phyloP scores from a whole-genome alignment of 2,113 vertebrate genomes.

The Motacilla alba region DNA sequence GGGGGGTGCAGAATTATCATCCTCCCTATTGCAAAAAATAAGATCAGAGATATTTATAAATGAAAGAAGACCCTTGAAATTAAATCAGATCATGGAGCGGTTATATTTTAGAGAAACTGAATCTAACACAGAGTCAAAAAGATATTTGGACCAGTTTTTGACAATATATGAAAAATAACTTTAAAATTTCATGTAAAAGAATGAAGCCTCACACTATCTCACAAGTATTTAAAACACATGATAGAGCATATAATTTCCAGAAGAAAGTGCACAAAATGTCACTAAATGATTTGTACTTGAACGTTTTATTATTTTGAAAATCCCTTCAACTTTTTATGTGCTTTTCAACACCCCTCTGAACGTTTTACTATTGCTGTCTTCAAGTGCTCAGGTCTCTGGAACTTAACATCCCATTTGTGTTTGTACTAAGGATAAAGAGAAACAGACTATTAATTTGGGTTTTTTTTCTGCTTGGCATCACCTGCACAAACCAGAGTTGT shows the following conservation, averaged over 20 bases:
- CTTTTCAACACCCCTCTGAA: background rate
- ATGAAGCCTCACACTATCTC: background rate
- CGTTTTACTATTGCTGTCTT: background rate
- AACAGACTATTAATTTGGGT: background rate
- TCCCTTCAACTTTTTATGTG: background rate
- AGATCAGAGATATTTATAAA: background rate
- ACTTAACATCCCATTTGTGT: background rate
- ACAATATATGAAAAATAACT: background rate
- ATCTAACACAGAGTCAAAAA: background rate
- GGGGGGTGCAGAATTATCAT: background rate
- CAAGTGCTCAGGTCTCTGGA: background rate
- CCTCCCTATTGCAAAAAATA: background rate
- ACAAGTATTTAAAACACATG: background rate
- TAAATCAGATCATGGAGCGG: background rate
- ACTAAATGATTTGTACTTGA: background rate
- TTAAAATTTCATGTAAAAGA: background rate
- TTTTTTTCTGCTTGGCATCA: background rate
- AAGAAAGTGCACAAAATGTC: background rate
- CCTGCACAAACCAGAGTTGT: background rate
- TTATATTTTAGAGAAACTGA: background rate
- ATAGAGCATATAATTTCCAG: background rate
- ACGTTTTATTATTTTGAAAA: background rate
- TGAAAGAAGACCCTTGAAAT: background rate
- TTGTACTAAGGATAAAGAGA: background rate
- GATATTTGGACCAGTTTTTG: background rate